Evolutionary conservation across 1,140 invertebrate genomes (phyloP), one percentile per base, ranked within the genome.

Genomic region (Spodoptera litura): DNA sequence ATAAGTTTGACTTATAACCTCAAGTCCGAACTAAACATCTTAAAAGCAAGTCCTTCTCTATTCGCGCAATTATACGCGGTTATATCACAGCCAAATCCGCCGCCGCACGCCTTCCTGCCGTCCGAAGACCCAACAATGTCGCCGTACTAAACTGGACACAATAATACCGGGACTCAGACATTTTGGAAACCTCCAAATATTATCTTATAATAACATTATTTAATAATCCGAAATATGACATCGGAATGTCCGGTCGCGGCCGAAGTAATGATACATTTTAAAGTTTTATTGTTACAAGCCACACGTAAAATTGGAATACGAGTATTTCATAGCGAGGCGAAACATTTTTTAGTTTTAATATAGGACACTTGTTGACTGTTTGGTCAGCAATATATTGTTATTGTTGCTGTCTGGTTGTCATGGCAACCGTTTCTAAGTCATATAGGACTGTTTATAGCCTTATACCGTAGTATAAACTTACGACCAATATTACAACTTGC

Each of bases 1-100:
- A 9, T 55, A 72, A 72, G 31, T 55, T 13, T 20, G 72, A 44
- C 55, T 49, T 61, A 56, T 61, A 61, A 73, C 71, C 15, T 52
- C 52, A 61, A 58, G 20, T 53, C 56, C 15, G 56, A 66, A 74
- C 35, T 35, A 72, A 64, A 72, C n/a, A 72, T 61, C 31, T 68
- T 74, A 73, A 59, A 73, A 81, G 59, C 35, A 78, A 78, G 64
- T 58, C 68, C 61, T 38, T 80, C 72, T 68, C 66, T 81, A 78
- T 59, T 25, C 52, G 64, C 73, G 83, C 71, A 62, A 55, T 49
- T 44, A 9, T 55, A 68, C 74, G 70, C 77, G 59, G 31, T 71
- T 75, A 82, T 91, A 93, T 93, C 91, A 93, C 91, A 93, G 91
- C 91, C 90, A 88, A 90, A 85, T 87, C 80, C 83, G 82, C 86